phyloP scores from a whole-genome alignment of 2,888 invertebrate genomes.

The Panorpa germanica region DNA sequence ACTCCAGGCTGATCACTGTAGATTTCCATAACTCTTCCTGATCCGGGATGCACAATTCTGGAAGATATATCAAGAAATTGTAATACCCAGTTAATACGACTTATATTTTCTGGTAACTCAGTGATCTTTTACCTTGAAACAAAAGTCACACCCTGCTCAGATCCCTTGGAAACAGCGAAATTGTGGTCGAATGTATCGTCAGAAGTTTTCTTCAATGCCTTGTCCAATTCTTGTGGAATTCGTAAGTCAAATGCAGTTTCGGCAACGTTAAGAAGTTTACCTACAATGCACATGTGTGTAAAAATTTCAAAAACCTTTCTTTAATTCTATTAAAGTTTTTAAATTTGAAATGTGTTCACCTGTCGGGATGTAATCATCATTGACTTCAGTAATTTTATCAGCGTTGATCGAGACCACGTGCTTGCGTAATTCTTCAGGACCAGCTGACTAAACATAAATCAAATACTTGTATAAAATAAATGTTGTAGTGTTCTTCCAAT shows the following conservation, averaged over 20 bases:
- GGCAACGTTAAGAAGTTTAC: slow-evolving; percentile 46
- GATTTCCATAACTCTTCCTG: slow-evolving; percentile 60
- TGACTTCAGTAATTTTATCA: slow-evolving; percentile 52
- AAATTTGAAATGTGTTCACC: slow-evolving; percentile 29
- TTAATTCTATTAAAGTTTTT: no score
- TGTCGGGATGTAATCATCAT: slow-evolving; percentile 51
- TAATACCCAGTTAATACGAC: no score
- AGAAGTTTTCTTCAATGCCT: slow-evolving; percentile 45
- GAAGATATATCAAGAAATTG: no score
- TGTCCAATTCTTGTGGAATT: slow-evolving; percentile 38
- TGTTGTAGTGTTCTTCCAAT: no score
- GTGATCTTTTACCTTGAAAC: slow-evolving; percentile 45
- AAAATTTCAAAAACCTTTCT: no score
- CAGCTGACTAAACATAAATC: slow-evolving; percentile 29
- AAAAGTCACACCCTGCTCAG: slow-evolving; percentile 32
- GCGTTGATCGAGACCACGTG: slow-evolving; percentile 57
- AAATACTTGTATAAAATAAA: no score
- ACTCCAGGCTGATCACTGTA: slow-evolving; percentile 78
- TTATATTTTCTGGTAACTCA: no score
- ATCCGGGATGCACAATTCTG: slow-evolving; percentile 42
- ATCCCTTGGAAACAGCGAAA: slow-evolving; percentile 51
- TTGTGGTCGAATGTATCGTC: slow-evolving; percentile 66
- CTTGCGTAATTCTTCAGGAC: slow-evolving; percentile 40
- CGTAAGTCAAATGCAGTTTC: slow-evolving; percentile 58
- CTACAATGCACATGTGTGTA: no score